phyloP scores from a whole-genome alignment of 2,888 invertebrate species.

The Vesta saturnalis region DNA sequence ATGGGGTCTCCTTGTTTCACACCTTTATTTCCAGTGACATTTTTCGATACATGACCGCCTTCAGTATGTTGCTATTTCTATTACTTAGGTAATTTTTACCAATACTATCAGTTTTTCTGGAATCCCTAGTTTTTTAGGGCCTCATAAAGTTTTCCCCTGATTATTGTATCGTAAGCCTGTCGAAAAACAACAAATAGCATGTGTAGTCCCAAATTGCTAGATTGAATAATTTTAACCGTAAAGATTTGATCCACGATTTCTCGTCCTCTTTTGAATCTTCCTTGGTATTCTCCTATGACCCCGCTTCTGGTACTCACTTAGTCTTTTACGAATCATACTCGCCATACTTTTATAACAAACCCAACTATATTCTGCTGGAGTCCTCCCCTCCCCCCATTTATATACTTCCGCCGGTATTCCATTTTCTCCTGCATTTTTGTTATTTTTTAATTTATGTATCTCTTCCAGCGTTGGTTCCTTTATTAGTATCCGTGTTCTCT shows the following conservation, averaged over 20 bases:
- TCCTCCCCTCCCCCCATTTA: not conserved
- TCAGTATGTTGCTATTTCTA: too few species aligned
- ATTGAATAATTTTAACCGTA: not conserved
- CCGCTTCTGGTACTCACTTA: not conserved
- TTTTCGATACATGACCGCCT: too few species aligned
- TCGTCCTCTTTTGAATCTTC: not conserved
- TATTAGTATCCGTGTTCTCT: not conserved
- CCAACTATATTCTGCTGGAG: not conserved
- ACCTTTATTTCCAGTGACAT: too few species aligned
- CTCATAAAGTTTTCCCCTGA: too few species aligned
- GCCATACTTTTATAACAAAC: too few species aligned
- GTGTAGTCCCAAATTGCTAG: not conserved
- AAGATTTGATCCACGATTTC: not conserved
- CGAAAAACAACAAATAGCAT: not conserved
- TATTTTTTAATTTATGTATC: not conserved
- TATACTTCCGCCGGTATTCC: not conserved
- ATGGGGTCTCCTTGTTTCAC: too few species aligned
- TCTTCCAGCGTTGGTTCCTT: constrained; percentile 1
- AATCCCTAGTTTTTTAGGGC: too few species aligned
- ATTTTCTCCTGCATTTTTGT: not conserved
- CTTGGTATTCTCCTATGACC: not conserved
- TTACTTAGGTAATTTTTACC: too few species aligned
- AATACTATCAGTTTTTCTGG: too few species aligned
- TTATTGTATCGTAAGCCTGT: too few species aligned
- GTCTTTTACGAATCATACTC: too few species aligned